phyloP scores from a whole-genome alignment of 2,797 vertebrate genomes.

The Meriones psammophilus region DNA sequence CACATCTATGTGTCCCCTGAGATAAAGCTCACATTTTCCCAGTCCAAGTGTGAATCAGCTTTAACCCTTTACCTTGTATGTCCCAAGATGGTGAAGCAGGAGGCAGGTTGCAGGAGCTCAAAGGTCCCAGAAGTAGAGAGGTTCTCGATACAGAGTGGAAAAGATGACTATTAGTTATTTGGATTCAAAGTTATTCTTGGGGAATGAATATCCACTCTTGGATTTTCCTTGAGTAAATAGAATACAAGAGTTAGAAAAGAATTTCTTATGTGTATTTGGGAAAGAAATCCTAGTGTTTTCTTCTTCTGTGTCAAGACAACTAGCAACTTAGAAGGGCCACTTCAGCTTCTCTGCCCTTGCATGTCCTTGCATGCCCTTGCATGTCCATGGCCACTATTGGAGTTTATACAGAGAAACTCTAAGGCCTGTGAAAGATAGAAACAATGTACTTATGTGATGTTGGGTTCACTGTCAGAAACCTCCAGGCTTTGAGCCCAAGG shows the following conservation, averaged over 20 bases:
- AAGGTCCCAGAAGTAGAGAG: not conserved
- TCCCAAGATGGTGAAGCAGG: not conserved
- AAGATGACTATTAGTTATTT: not conserved
- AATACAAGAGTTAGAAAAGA: not conserved
- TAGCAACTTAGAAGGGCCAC: slow-evolving; percentile 5
- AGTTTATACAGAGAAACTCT: not conserved
- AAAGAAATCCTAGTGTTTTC: not conserved
- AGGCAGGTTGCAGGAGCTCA: not conserved
- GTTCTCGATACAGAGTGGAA: not conserved
- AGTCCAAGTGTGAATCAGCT: not conserved
- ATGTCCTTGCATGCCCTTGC: not conserved
- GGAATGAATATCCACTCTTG: not conserved
- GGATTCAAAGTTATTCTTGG: not conserved
- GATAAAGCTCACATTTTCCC: not conserved
- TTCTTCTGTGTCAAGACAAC: not conserved
- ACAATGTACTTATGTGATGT: not conserved
- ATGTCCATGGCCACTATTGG: not conserved
- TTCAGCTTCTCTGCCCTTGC: not conserved
- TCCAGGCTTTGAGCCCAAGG: no score
- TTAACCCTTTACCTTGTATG: not conserved
- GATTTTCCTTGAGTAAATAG: not conserved
- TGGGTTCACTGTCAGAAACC: not conserved
- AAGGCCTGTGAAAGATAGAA: not conserved
- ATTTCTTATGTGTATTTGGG: not conserved
- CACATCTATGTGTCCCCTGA: not conserved